Evolutionary conservation across 2,888 invertebrate genomes (phyloP), one percentile per base, ranked within the genome.

Genomic region (Drosophila suboccidentalis): DNA sequence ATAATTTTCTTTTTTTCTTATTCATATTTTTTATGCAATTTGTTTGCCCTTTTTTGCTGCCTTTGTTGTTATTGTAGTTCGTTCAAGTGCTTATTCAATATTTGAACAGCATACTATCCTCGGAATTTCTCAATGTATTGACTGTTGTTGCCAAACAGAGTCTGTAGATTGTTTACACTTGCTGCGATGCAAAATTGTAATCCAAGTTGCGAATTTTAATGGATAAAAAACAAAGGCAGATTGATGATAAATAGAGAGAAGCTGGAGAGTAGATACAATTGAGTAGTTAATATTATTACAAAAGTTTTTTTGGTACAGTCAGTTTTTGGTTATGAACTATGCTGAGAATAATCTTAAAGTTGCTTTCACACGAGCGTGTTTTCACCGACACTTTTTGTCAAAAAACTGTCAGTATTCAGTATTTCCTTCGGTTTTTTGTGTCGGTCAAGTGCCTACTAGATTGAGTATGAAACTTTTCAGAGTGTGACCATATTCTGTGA

Each of bases 21-120:
- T 58, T 59, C 78, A 80, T 80, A 65, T 65, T 76, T 73, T 60
- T 59, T 57, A 75, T 76, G 49, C 70, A 74, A 78, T 75, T 75
- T 63, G 50, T 78, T 79, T 79, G 75, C 15, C 66, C 38, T 59
- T 55, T 54, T 59, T 54, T 78, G n/a, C 34, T 11, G 4, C 10
- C 4, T 4, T 22, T 38, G 47, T 26, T 26, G 55, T 64, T 44
- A 34, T 47, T 50, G 34, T 51, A 64, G 67, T 65, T 74, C 61
- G 60, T n/a, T 17, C 2, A 51, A 47, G 68, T 46, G 62, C 69
- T 79, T 75, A 57, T 62, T 58, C 47, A 79, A 75, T 75, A 60
- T 75, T 79, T 74, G 55, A 26, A 19, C 46, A 79, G 62, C 58
- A 44, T 57, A 74, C 73, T 39, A 59, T 59, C 22, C 41, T 17